Evolutionary conservation across 2,888 invertebrate genomes (phyloP), one percentile per base, ranked within the genome.

Genomic region (Spilarctia lutea): DNA sequence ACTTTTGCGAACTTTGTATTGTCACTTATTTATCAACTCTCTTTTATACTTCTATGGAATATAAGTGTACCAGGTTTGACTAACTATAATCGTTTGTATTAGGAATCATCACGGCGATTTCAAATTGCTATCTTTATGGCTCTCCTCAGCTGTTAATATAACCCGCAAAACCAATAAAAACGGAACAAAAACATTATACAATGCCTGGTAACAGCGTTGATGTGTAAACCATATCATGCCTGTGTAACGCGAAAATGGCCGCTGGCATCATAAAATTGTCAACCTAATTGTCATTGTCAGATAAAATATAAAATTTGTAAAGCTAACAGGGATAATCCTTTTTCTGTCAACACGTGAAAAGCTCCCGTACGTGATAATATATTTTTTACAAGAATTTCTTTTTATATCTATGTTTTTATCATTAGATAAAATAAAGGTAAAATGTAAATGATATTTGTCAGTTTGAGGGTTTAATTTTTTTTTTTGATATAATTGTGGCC

Each of bases 291-390:
- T 33, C 27, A 73, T 71, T 80, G 39, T 42, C 30, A 27, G 52
- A 75, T 74, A n/a, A 71, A 73, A 82, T 74, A 79, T 68, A 35
- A 65, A 73, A 75, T 77, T 74, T 35, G 56, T 65, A 73, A 76
- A 68, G 67, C 33, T 39, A 63, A 35, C 42, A 45, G 48, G 39
- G 20, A 75, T 71, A 66, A 75, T 72, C 0, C 60, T 76, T 77
- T 75, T 75, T 10, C 68, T 42, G 73, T 74, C 63, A 80, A 67
- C 72, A 67, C 20, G 48, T 27, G 16, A 65, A 42, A 39, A 56
- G 18, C 56, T 39, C 10, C 20, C 2, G 72, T 75, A 66, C 27
- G 65, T 66, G 72, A 70, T 74, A 56, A 76, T 76, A 68, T 81
- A 42, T 68, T 75, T 82, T 72, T 77, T 66, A 39, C 65, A 16